Base-by-base conservation (phyloP, 2,888 invertebrate species). In the Pseudeuparius sepicola region DNA sequence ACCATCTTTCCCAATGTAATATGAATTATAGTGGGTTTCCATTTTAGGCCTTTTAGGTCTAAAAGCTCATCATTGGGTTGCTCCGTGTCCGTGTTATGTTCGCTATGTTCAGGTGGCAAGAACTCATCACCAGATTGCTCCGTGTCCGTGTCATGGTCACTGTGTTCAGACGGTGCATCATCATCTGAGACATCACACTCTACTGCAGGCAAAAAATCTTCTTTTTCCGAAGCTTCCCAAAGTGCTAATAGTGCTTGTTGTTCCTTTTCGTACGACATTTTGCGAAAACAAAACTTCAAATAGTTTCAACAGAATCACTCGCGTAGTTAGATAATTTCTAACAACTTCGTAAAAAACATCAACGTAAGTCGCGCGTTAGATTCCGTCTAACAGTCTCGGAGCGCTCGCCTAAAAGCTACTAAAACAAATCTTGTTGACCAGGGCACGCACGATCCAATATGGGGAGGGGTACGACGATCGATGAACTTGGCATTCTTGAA, bases 251-350 rank as follows among this genome's bases (percentile, higher is more conserved):
- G 11, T 7, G 6, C 5, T 9, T 6, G 9, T 11, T 25, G 26
- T 25, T 25, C 26, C 11, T 10, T 5, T 25, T 25, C 26, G 10
- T 7, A 25, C 6, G 20, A 20, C 20, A 20, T 20, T 20, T 20
- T 20, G 20, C n/a, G 7, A 20, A 7, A 20, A 20, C 7, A 20
- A 9, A 7, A 20, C 20, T 7, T 20, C 20, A 9, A 20, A 20
- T 9, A 20, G 7, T 20, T 7, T 20, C 20, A 20, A 20, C 20
- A 20, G 20, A 9, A 20, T 20, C 20, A 20, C 20, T 20, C 20
- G 20, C 20, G 20, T 20, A 20, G 20, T 20, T 20, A 20, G 20
- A 20, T 20, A 20, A 7, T 20, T 20, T 20, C 20, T 20, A 20
- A 20, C 20, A 20, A 20, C n/a, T 7, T 20, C n/a, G 7, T 7